phyloP scores from a whole-genome alignment of 2,797 vertebrate species.

The Parauchenoglanis ngamensis region DNA sequence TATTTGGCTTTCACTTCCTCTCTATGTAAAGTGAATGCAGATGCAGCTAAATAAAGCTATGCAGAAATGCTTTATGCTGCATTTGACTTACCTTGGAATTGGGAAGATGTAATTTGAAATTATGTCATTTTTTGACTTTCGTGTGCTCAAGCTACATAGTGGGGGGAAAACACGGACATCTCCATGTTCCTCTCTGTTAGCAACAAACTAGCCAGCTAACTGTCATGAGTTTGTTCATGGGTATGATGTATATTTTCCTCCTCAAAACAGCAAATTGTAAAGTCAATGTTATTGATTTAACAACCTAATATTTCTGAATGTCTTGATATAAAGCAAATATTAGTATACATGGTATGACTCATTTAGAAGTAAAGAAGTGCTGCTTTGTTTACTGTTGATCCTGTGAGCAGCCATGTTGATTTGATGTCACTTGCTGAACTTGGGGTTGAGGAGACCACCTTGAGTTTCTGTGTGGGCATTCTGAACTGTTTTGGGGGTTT shows the following conservation, averaged over 20 bases:
- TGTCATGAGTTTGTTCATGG: neutral
- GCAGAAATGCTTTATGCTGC: neutral
- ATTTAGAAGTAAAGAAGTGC: neutral
- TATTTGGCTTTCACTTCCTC: neutral
- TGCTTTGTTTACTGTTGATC: neutral
- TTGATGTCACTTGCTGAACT: neutral
- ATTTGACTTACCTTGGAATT: neutral
- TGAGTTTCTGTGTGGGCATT: too few species aligned
- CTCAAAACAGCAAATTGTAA: neutral
- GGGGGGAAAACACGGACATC: too few species aligned
- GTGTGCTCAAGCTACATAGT: too few species aligned
- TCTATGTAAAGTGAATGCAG: neutral
- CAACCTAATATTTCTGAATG: neutral
- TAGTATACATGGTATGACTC: neutral
- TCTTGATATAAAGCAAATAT: neutral
- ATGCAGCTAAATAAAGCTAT: neutral
- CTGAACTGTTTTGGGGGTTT: neutral
- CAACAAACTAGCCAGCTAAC: neutral
- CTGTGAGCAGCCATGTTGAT: neutral
- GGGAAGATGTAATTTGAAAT: neutral
- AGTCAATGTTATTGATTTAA: neutral
- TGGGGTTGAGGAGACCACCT: neutral
- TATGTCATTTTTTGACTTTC: too few species aligned
- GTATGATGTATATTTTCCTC: neutral
- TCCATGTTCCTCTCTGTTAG: neutral